Conservation (phyloP, 2,797 vertebrate genomes). For the Aplochiton taeniatus region DNA sequence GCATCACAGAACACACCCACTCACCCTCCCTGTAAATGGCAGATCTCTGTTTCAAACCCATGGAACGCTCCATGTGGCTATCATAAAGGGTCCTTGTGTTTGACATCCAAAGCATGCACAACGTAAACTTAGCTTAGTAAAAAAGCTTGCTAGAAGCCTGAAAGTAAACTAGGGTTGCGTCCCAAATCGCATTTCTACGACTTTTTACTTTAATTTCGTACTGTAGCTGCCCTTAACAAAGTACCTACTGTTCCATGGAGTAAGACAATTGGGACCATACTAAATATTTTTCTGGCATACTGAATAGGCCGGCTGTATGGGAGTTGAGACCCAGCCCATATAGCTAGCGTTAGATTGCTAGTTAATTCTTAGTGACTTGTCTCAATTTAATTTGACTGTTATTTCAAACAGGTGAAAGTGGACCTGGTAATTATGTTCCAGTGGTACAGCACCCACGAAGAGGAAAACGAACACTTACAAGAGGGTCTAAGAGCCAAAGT, state of each 20-base stretch:
- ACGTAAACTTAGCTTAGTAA: no score
- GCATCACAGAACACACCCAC: slow-evolving; percentile 72
- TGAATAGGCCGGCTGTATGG: no score
- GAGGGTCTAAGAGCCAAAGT: slow-evolving; percentile 92
- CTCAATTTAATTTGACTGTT: neutral
- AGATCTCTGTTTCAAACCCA: slow-evolving; percentile 86
- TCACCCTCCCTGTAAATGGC: slow-evolving; percentile 88
- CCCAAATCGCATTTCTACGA: no score
- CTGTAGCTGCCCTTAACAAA: no score
- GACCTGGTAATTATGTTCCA: slow-evolving; percentile 72
- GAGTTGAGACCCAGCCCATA: no score
- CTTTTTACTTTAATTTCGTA: no score
- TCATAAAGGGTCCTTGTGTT: slow-evolving; percentile 80
- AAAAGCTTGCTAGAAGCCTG: no score
- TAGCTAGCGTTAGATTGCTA: slow-evolving; percentile 13
- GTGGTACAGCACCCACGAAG: slow-evolving; percentile 92
- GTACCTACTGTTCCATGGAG: no score
- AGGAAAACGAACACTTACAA: slow-evolving; percentile 92
- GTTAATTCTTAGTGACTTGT: no score
- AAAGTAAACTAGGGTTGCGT: no score
- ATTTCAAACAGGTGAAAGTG: slow-evolving; percentile 67
- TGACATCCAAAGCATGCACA: slow-evolving; percentile 84
- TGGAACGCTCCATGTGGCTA: slow-evolving; percentile 79
- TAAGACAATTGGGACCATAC: no score
- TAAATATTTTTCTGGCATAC: no score